Percentiles rank a stretch among this genome's conserved stretches.
phyloP scores from a whole-genome alignment of 2,888 invertebrate species.

The Andrena hattorfiana region DNA sequence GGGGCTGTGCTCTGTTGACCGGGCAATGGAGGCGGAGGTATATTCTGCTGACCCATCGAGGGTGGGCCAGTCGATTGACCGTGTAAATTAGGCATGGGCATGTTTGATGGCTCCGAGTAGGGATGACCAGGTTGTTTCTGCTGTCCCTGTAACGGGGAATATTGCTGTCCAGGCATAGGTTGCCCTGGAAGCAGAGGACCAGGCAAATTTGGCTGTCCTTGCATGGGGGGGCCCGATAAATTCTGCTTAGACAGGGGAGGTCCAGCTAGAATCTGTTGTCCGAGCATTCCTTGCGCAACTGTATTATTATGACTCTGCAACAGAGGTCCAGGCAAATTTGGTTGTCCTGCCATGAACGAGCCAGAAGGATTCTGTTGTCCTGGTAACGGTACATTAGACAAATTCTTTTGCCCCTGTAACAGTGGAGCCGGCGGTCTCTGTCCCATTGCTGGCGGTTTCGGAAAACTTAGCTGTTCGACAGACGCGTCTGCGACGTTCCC shows the following conservation, averaged over 20 bases:
- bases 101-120: slow-evolving; percentile 32
- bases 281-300: slow-evolving; percentile 62
- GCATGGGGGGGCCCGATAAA: slow-evolving; percentile 59
- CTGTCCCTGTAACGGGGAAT: slow-evolving; percentile 83
- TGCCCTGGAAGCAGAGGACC: slow-evolving; percentile 63
- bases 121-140: slow-evolving; percentile 36
- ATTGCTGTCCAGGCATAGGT: slow-evolving; percentile 69
- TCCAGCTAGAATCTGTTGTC: slow-evolving; percentile 74
- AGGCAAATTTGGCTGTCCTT: slow-evolving; percentile 65
- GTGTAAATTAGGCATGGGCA: slow-evolving; percentile 17
- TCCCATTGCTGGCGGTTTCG: slow-evolving; percentile 56
- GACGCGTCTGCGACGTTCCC: slow-evolving; percentile 36
- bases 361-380: slow-evolving; percentile 71
- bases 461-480: slow-evolving; percentile 62
- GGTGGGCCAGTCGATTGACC: slow-evolving; percentile 39
- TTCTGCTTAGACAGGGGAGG: slow-evolving; percentile 68
- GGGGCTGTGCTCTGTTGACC: slow-evolving; percentile 23
- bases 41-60: slow-evolving; percentile 44
- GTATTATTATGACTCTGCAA: slow-evolving; percentile 67
- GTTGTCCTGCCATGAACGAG: slow-evolving; percentile 68
- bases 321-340: slow-evolving; percentile 62
- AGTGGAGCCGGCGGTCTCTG: slow-evolving; percentile 54
- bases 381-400: slow-evolving; percentile 71
- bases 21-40: slow-evolving; percentile 39
- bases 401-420: slow-evolving; percentile 71